phyloP scores from a whole-genome alignment of 2,888 invertebrate species.

The Mantis religiosa region DNA sequence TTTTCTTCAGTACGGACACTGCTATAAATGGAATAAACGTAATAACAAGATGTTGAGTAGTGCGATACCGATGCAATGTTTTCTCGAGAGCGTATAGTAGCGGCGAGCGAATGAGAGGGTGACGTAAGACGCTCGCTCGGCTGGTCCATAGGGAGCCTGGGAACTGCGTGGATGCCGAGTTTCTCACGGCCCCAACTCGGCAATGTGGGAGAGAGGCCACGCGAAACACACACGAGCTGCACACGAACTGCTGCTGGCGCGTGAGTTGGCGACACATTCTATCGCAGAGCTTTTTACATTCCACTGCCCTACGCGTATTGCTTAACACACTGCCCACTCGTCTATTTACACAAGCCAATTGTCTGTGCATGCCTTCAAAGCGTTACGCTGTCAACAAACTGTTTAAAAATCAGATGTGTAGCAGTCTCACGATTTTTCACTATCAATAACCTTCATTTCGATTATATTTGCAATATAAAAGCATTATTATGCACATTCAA shows the following conservation, averaged over 20 bases:
- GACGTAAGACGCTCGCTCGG: background rate
- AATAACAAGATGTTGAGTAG: too few relatives aligned
- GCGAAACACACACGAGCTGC: background rate
- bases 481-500: too few relatives aligned
- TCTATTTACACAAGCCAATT: background rate
- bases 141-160: constrained; percentile 17
- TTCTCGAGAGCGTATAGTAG: background rate
- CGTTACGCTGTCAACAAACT: too few relatives aligned
- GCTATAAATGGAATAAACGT: too few relatives aligned
- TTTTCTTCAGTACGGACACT: too few relatives aligned
- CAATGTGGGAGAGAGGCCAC: background rate
- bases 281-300: background rate
- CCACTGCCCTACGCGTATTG: background rate
- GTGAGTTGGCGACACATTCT: background rate
- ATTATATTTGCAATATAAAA: too few relatives aligned
- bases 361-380: too few relatives aligned
- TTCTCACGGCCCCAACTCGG: constrained; percentile 8
- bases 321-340: background rate
- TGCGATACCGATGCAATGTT: background rate
- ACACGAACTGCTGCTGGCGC: background rate
- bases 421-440: too few relatives aligned
- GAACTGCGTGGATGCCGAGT: constrained; percentile 12
- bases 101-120: background rate
- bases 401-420: too few relatives aligned
- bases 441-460: too few relatives aligned